These are phyloP conservation scores for Cygnus atratus DNA, from an alignment of 2,113 vertebrate species.

Conservation along the genomic window DNA sequence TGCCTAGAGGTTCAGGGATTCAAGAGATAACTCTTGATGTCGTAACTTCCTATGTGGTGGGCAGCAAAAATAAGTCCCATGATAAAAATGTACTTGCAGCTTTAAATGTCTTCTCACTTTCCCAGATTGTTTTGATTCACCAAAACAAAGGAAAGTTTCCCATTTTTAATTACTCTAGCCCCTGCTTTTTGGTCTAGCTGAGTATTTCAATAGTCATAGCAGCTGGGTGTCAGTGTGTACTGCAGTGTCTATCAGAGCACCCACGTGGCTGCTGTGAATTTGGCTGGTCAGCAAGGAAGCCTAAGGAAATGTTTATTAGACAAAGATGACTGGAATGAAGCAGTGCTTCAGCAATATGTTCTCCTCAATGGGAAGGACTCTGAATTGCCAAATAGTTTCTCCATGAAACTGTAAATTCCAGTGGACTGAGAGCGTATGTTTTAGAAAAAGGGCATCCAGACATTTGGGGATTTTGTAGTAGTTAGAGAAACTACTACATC, in stretches of 20 bases:
- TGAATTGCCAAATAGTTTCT: neutral
- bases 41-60: neutral
- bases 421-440: neutral
- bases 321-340: neutral
- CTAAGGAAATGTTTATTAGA: neutral
- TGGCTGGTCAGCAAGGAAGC: neutral
- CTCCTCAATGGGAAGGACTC: neutral
- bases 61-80: neutral
- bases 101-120: neutral
- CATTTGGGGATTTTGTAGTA: neutral
- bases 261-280: neutral
- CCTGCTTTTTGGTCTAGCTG: neutral
- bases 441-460: neutral
- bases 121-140: neutral
- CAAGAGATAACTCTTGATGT: neutral
- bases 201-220: neutral
- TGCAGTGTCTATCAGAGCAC: neutral
- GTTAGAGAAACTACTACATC: neutral
- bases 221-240: neutral
- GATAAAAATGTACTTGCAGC: neutral
- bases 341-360: neutral
- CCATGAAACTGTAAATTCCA: neutral
- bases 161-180: neutral
- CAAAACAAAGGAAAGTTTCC: neutral
- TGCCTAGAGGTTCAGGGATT: too few species aligned